A percentile compares a stretch with the other conserved stretches of the same genome.
Conservation (phyloP, 35 echinoderm and acorn worm species). For the Apostichopus californicus region DNA sequence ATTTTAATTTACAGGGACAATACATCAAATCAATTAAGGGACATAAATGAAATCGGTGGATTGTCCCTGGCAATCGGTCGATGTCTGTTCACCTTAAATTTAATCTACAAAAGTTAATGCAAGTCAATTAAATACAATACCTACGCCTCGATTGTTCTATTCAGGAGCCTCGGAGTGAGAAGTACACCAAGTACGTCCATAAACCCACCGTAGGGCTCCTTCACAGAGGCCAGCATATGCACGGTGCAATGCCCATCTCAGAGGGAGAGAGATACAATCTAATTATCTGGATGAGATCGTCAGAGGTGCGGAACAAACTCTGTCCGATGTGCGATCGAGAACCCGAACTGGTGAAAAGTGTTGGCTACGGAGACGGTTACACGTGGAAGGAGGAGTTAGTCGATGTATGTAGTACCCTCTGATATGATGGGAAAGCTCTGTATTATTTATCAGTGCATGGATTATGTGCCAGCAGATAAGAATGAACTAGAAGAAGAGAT, state of each 20-base stretch:
- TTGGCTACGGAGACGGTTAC: slow-evolving; percentile 94
- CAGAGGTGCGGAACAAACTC: slow-evolving; percentile 70
- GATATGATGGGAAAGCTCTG: not conserved
- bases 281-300: slow-evolving; percentile 97
- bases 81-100: too few species aligned
- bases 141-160: not conserved
- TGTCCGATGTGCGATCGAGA: slow-evolving; percentile 92
- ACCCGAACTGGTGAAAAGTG: slow-evolving; percentile 75
- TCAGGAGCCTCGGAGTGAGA: slow-evolving; percentile 65
- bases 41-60: too few species aligned
- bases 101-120: too few species aligned
- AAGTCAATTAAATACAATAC: too few species aligned
- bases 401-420: slow-evolving; percentile 74
- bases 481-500: too few species aligned
- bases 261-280: slow-evolving; percentile 92
- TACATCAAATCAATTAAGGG: too few species aligned
- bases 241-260: slow-evolving; percentile 82
- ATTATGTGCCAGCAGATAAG: too few species aligned
- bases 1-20: too few species aligned
- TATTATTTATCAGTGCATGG: too few species aligned
- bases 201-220: slow-evolving; percentile 82
- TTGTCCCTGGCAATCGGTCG: too few species aligned
- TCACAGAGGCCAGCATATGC: slow-evolving; percentile 97
- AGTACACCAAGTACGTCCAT: slow-evolving; percentile 69
- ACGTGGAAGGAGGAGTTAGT: slow-evolving; percentile 59